Percentiles rank a stretch among this genome's conserved stretches.
These are phyloP conservation scores for Microtus ochrogaster DNA, from an alignment of 2,113 vertebrate species.

Conservation along the genomic window DNA sequence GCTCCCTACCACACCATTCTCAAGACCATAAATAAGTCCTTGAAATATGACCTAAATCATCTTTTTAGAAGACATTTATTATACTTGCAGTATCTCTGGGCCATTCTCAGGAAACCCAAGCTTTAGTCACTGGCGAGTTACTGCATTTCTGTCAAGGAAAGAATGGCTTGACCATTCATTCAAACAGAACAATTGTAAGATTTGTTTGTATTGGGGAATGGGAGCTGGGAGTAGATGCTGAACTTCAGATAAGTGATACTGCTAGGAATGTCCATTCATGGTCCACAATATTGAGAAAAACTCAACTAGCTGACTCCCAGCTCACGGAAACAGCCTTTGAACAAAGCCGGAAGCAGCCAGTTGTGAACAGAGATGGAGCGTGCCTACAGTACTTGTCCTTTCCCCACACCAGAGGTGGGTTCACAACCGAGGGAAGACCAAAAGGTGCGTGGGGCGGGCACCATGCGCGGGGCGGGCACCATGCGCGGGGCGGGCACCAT, in stretches of 20 bases:
- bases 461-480: no score
- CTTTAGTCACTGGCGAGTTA: constrained; percentile 48
- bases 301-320: constrained; percentile 24
- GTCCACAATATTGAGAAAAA: constrained; percentile 51
- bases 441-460: not conserved
- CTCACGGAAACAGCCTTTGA: not conserved
- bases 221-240: not conserved
- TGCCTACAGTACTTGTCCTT: not conserved
- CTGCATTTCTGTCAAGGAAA: constrained; percentile 37
- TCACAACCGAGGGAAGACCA: not conserved
- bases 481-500: no score
- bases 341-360: not conserved
- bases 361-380: not conserved
- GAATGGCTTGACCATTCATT: constrained; percentile 21
- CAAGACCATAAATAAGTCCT: constrained; percentile 48
- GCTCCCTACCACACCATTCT: constrained; percentile 16
- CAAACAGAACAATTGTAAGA: not conserved
- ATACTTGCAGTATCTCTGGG: not conserved
- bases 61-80: not conserved
- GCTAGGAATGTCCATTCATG: constrained; percentile 23
- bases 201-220: constrained; percentile 10
- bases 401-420: not conserved
- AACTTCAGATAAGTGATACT: constrained; percentile 18
- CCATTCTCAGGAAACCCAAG: constrained; percentile 47
- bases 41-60: not conserved